Percentiles rank a stretch among this genome's conserved stretches.
These are phyloP conservation scores for Plusia festucae DNA, from an alignment of 2,888 invertebrate species.

Conservation along the genomic window DNA sequence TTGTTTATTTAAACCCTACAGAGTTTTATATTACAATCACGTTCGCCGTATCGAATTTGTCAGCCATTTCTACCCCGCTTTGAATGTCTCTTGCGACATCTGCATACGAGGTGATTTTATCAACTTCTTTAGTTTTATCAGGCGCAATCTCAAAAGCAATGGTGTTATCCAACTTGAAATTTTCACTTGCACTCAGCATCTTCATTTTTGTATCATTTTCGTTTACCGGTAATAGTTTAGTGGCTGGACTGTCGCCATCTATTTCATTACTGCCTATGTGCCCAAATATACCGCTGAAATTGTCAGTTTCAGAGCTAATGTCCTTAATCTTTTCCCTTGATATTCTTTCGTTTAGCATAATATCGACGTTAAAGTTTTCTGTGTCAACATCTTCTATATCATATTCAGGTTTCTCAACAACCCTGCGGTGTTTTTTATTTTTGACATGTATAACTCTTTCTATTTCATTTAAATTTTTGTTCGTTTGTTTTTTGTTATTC, in stretches of 20 bases:
- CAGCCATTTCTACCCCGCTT: constrained; percentile 7
- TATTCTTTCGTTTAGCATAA: constrained; percentile 34
- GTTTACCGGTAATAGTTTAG: constrained; percentile 44
- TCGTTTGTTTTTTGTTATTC: constrained; percentile 66
- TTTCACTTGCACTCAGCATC: constrained; percentile 6
- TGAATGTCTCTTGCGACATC: constrained; percentile 36
- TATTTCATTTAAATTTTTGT: constrained; percentile 64
- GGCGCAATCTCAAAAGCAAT: not conserved
- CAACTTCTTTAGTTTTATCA: not conserved
- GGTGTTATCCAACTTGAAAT: not conserved
- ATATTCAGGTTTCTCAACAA: constrained; percentile 50
- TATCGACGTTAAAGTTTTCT: constrained; percentile 60
- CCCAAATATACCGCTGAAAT: constrained; percentile 42
- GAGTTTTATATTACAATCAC: constrained; percentile 45
- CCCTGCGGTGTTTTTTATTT: constrained; percentile 17
- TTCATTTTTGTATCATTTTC: constrained; percentile 25
- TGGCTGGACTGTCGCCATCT: constrained; percentile 31
- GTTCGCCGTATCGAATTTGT: constrained; percentile 18
- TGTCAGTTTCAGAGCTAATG: constrained; percentile 13
- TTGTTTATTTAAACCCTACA: constrained; percentile 59
- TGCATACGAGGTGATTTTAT: not conserved
- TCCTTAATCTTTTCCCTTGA: constrained; percentile 14
- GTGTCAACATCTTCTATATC: constrained; percentile 51
- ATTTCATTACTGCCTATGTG: constrained; percentile 55
- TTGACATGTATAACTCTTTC: constrained; percentile 64